Conservation (phyloP, 2,888 invertebrate genomes). For the Troglohyphantes excavatus region DNA sequence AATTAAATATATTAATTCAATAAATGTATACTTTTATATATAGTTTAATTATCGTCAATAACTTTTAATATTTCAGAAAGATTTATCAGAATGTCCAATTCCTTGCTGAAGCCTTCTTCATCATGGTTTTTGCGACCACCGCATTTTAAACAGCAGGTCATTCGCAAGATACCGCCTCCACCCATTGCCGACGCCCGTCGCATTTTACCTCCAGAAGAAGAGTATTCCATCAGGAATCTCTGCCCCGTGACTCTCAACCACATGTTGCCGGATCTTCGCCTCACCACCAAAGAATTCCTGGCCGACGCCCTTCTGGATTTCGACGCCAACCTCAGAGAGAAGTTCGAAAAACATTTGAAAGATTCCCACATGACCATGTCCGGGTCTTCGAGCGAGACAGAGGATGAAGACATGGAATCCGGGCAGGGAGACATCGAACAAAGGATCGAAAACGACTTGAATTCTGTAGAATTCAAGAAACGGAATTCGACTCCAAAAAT, state of each 20-base stretch:
- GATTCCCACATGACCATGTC: conserved; percentile 42
- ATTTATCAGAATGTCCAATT: conserved; percentile 41
- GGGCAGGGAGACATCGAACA: not conserved
- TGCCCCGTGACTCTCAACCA: conserved; percentile 65
- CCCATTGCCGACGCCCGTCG: not conserved
- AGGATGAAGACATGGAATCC: not conserved
- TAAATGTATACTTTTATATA: no score
- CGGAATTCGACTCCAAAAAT: not conserved
- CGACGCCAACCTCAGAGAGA: conserved; percentile 20
- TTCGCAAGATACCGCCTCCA: not conserved
- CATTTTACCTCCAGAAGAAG: conserved; percentile 45
- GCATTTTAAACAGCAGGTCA: not conserved
- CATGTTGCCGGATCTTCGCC: conserved; percentile 49
- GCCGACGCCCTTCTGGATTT: conserved; percentile 27
- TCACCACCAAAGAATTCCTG: not conserved
- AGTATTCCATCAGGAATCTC: conserved; percentile 60
- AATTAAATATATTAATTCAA: no score
- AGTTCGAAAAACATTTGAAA: conserved; percentile 65
- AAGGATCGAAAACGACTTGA: not conserved
- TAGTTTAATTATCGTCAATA: no score
- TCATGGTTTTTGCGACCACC: conserved; percentile 56
- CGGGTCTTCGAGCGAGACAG: conserved; percentile 10
- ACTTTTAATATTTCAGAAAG: not conserved
- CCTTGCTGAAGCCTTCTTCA: conserved; percentile 49
- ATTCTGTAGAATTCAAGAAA: not conserved